Evolutionary conservation across 1,140 invertebrate genomes (phyloP).

Genomic region (Lasioglossum albipes): DNA sequence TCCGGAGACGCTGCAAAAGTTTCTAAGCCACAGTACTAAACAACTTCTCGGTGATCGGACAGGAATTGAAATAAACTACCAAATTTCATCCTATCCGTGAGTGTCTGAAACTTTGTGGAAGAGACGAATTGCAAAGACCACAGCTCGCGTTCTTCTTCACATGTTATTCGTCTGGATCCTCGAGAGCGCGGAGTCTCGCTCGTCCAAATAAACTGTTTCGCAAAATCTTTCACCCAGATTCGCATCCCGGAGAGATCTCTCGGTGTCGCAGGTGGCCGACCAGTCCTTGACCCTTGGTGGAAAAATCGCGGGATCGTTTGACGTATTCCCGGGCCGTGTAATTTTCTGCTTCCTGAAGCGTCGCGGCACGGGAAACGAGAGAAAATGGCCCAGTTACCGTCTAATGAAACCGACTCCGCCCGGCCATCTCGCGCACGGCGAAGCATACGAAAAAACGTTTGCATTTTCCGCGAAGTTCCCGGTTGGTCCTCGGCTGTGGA

Average conservation of each 20-base stretch:
- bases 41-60: no score
- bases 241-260: background rate
- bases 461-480: background rate
- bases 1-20: background rate
- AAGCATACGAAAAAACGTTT: background rate
- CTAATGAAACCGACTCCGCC: conserved; percentile 23
- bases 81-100: no score
- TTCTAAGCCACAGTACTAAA: no score
- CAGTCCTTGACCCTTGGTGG: background rate
- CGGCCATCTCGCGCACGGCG: background rate
- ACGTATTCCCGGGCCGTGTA: background rate
- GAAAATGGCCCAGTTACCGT: conserved; percentile 7
- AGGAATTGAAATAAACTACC: no score
- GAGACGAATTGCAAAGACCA: no score
- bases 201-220: no score
- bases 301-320: conserved; percentile 4
- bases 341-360: background rate
- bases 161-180: no score
- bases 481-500: background rate
- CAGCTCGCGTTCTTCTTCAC: no score
- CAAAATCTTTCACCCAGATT: background rate
- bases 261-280: no score
- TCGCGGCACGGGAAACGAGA: no score
- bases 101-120: no score
- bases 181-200: no score